Evolutionary conservation across 2,797 vertebrate genomes (phyloP), one percentile per base, ranked within the genome.

Genomic region (Ara ararauna): DNA sequence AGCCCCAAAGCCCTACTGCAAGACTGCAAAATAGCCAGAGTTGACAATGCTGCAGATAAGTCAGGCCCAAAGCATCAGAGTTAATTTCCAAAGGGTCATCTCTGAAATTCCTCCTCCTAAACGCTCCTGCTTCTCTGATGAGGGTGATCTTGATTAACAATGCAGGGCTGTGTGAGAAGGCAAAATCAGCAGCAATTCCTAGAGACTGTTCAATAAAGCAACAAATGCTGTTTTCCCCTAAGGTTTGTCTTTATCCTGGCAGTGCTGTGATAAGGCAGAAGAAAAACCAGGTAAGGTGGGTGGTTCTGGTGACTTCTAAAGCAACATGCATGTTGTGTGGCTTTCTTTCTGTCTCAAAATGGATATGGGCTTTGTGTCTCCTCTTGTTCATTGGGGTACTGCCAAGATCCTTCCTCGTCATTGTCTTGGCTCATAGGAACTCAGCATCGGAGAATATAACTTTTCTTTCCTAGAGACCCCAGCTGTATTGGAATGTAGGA

Each of bases 121-220:
- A 83, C 36, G n/a, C 40, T 92, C 48, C 60, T 68, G 51, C 40
- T 94, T 44, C 56, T 75, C 67, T 89, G 64, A 53, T 48, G 34
- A 38, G 34, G 30, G 38, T 65, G 50, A 75, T 60, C 45, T 64
- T 89, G 70, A 88, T 70, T 84, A 81, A 78, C 51, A 77, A 58
- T 9, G 6, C n/a, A 72, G 53, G 44, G 23, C 38, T 1, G 0
- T 16, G 14, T 34, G 20, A 85, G 81, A 87, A 75, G 48, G 54
- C 36, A 87, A 91, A 86, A 89, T 58, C 53, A 68, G 34, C 85
- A 85, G 71, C 51, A 71, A 40, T 58, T 82, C 56, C 60, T 67
- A 58, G 53, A 72, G 81, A 85, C 53, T 36, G 29, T 61, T 87
- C 68, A 90, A 44, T 75, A 87, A 67, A 81, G 78, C 26, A 89